These are phyloP conservation scores for Acronicta aceris DNA, from an alignment of 2,888 invertebrate species.

Conservation along the genomic window DNA sequence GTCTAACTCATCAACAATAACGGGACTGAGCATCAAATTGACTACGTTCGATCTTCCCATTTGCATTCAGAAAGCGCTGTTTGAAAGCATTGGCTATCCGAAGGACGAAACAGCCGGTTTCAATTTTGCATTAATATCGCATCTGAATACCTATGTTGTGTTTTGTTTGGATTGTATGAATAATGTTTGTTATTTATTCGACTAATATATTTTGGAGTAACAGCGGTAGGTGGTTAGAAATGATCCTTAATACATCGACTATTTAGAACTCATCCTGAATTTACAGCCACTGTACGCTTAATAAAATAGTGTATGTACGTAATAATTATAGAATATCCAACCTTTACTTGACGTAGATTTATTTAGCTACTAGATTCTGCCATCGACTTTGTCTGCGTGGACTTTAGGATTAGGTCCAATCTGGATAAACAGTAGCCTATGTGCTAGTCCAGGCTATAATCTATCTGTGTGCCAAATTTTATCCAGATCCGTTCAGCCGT, in stretches of 20 bases:
- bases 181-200: conserved; percentile 46
- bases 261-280: too few species aligned
- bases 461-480: too few species aligned
- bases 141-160: conserved; percentile 43
- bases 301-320: too few species aligned
- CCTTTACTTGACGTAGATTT: too few species aligned
- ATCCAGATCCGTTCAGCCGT: too few species aligned
- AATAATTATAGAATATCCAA: too few species aligned
- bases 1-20: conserved; percentile 55
- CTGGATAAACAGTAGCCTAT: too few species aligned
- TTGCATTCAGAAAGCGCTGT: conserved; percentile 70
- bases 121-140: conserved; percentile 70
- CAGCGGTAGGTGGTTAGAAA: conserved; percentile 9
- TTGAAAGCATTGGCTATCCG: conserved; percentile 66
- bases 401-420: too few species aligned
- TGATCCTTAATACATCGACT: background rate
- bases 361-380: too few species aligned
- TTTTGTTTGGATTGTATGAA: conserved; percentile 48
- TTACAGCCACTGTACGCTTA: too few species aligned
- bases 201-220: conserved; percentile 32
- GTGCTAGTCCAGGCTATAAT: too few species aligned
- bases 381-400: too few species aligned
- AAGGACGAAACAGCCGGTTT: conserved; percentile 67
- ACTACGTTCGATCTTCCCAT: conserved; percentile 60
- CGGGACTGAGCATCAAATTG: conserved; percentile 51